These are phyloP conservation scores for Anabacerthia variegaticeps DNA, from an alignment of 2,797 vertebrate species.

Conservation along the genomic window DNA sequence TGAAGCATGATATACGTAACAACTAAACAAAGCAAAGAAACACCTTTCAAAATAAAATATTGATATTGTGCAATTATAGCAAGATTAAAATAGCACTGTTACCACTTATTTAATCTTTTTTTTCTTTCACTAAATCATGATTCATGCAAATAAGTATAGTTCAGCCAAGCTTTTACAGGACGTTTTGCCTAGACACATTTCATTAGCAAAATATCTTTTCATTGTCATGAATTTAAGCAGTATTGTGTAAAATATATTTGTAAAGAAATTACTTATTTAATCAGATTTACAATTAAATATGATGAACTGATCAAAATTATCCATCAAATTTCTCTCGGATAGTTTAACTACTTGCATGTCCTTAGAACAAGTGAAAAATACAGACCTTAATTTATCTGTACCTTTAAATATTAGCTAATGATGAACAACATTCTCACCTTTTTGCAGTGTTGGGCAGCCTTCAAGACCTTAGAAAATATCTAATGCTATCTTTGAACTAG, in stretches of 20 bases:
- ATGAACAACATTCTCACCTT: neutral
- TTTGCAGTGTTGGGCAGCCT: neutral
- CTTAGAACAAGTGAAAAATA: neutral
- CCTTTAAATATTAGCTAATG: neutral
- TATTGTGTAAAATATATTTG: neutral
- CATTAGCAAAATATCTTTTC: neutral
- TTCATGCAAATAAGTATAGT: neutral
- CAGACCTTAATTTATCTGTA: neutral
- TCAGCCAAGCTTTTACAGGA: neutral
- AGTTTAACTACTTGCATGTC: neutral
- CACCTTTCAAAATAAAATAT: neutral
- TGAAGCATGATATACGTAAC: neutral
- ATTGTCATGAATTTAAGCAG: neutral
- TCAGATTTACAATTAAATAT: neutral
- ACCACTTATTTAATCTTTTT: neutral
- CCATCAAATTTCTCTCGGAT: neutral
- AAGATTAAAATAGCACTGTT: neutral
- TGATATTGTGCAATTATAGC: neutral
- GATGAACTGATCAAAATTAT: neutral
- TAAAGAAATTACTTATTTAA: neutral
- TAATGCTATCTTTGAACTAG: neutral
- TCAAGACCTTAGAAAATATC: neutral
- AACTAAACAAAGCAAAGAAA: neutral
- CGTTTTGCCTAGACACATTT: neutral
- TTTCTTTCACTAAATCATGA: too few species aligned